Conservation (phyloP, 2,888 invertebrate species). For the Oscheius sp. region DNA sequence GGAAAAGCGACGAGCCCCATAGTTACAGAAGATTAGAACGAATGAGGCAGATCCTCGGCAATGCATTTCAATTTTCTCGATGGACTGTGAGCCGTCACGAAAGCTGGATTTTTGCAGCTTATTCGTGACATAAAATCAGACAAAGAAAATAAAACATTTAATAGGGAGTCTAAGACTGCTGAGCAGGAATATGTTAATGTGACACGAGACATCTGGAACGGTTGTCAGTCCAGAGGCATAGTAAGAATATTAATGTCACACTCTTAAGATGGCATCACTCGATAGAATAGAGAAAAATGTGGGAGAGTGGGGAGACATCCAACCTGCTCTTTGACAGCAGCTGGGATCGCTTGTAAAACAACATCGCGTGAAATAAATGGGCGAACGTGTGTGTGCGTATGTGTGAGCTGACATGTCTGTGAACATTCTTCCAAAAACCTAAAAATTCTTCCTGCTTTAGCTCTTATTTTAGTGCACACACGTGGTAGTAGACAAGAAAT, state of each 20-base stretch:
- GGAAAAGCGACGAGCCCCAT: too few relatives aligned
- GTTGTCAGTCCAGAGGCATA: too few relatives aligned
- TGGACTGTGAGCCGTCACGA: too few relatives aligned
- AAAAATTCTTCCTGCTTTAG: background rate
- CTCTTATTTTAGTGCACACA: background rate
- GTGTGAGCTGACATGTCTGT: background rate
- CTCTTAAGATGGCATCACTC: background rate
- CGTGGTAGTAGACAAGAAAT: background rate
- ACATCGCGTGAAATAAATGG: conserved; percentile 32
- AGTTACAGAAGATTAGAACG: too few relatives aligned
- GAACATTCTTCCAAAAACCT: background rate
- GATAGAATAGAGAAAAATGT: conserved; percentile 1
- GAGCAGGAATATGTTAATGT: conserved; percentile 23
- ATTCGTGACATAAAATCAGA: background rate
- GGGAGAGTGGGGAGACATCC: background rate
- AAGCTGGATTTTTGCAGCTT: background rate
- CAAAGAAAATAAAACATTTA: background rate
- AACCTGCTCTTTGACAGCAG: conserved; percentile 13
- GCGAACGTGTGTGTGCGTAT: conserved; percentile 13
- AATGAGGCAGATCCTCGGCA: too few relatives aligned
- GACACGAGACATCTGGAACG: conserved; percentile 25
- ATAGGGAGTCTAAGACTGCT: background rate
- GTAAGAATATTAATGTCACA: background rate
- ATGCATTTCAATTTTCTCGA: too few relatives aligned
- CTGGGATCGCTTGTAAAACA: conserved; percentile 32